phyloP scores from a whole-genome alignment of 2,113 vertebrate genomes.

The Physeter macrocephalus region DNA sequence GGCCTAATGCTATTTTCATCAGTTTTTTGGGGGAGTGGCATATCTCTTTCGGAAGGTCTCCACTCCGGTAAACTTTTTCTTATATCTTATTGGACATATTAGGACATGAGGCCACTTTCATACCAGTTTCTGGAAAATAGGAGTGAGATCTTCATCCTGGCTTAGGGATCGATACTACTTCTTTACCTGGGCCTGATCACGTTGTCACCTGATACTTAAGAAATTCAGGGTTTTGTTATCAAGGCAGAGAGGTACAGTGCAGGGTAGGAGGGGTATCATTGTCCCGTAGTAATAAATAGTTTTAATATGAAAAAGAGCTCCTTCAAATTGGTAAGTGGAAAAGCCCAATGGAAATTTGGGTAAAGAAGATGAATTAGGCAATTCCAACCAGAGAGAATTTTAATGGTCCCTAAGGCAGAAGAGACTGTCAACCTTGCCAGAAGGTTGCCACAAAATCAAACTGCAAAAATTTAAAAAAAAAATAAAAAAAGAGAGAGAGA shows the following conservation, averaged over 20 bases:
- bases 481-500: not conserved
- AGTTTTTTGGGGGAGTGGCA: not conserved
- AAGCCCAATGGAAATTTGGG: not conserved
- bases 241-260: too few relatives aligned
- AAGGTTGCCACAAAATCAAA: not conserved
- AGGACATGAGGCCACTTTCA: too few relatives aligned
- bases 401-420: not conserved
- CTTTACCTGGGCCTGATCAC: not conserved
- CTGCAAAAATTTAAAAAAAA: not conserved
- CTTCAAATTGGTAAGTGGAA: not conserved
- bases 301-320: not conserved
- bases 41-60: not conserved
- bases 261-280: not conserved
- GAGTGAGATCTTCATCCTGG: not conserved
- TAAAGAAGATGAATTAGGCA: not conserved
- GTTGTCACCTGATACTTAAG: not conserved
- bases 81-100: not conserved
- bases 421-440: not conserved
- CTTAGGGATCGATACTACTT: fast-evolving
- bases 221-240: not conserved
- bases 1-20: not conserved
- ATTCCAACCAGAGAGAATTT: too few relatives aligned
- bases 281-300: not conserved
- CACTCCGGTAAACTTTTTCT: not conserved
- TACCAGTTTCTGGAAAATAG: not conserved